Evolutionary conservation across 1,140 invertebrate species (phyloP).

Genomic region (Penaeus chinensis): DNA sequence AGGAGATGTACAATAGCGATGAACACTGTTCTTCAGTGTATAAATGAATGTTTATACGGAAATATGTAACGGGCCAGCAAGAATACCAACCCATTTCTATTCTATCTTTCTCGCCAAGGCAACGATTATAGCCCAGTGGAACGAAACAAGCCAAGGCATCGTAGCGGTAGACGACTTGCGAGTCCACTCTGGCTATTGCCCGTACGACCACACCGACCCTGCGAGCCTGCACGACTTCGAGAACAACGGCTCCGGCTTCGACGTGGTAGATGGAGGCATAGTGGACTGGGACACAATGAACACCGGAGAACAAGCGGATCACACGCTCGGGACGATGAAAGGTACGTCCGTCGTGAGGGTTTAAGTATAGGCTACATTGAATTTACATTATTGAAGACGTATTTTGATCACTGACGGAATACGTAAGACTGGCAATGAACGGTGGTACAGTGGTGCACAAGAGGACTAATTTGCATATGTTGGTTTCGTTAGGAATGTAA

Average conservation of each 20-base stretch:
- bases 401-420: too few relatives aligned
- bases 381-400: too few relatives aligned
- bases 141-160: constrained; percentile 31
- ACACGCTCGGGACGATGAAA: constrained; percentile 53
- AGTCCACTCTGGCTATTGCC: constrained; percentile 29
- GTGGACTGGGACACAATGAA: constrained; percentile 52
- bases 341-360: background rate
- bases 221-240: constrained; percentile 55
- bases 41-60: too few relatives aligned
- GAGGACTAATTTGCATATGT: too few relatives aligned
- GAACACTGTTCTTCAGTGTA: background rate
- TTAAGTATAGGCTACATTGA: too few relatives aligned
- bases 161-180: constrained; percentile 54
- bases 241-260: constrained; percentile 46
- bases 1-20: background rate
- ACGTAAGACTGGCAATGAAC: too few relatives aligned
- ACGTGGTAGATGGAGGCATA: constrained; percentile 3
- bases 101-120: constrained; percentile 1
- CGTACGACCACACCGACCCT: constrained; percentile 34
- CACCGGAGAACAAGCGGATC: constrained; percentile 28
- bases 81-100: background rate
- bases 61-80: too few relatives aligned
- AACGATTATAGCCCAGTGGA: constrained; percentile 30
- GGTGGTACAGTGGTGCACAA: too few relatives aligned
- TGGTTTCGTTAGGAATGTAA: too few relatives aligned